phyloP scores from a whole-genome alignment of 2,888 invertebrate species.

The Halictus quadricinctus region DNA sequence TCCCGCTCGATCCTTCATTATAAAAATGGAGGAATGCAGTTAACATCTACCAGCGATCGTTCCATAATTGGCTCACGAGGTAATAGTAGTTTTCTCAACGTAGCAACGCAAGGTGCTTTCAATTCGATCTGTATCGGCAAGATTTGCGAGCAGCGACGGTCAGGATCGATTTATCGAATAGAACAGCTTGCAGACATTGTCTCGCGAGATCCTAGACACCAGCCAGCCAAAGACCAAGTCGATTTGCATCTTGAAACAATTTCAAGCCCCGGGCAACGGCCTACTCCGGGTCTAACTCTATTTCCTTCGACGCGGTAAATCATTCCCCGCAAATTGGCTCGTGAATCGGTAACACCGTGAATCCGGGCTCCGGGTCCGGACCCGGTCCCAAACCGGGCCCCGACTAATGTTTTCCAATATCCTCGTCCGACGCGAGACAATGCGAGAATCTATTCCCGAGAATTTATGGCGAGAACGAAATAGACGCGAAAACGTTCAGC shows the following conservation, averaged over 20 bases:
- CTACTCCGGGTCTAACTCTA: constrained; percentile 23
- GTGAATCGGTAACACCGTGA: constrained; percentile 46
- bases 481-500: background rate
- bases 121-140: background rate
- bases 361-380: constrained; percentile 8
- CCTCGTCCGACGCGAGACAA: background rate
- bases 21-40: too few species aligned
- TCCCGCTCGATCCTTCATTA: background rate
- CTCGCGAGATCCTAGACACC: background rate
- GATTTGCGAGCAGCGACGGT: background rate
- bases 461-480: background rate
- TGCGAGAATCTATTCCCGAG: background rate
- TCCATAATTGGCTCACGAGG: too few species aligned
- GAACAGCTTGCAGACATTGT: background rate
- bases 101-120: too few species aligned
- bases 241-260: constrained; percentile 39
- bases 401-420: constrained; percentile 14
- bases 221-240: background rate
- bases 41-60: too few species aligned
- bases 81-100: too few species aligned
- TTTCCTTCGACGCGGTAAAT: constrained; percentile 48
- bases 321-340: constrained; percentile 52
- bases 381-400: background rate
- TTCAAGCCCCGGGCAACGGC: constrained; percentile 19
- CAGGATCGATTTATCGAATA: background rate